Evolutionary conservation across 1,140 invertebrate species (phyloP).

Genomic region (Paracyclopina nana): DNA sequence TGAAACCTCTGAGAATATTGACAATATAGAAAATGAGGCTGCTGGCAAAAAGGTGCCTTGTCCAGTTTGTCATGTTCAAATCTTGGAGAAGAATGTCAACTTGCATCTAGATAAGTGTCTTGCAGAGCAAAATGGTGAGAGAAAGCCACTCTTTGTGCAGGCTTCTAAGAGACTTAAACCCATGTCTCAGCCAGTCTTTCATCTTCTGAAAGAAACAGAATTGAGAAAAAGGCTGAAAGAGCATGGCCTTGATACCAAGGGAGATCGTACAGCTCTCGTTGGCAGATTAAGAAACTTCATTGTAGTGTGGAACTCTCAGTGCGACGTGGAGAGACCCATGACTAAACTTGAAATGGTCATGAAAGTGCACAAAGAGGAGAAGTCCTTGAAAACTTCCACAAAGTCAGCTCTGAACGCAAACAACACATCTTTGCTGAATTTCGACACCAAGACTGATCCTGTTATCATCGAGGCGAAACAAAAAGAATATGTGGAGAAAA

Average conservation of each 20-base stretch:
- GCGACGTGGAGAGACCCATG: background rate
- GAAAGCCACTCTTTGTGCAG: background rate
- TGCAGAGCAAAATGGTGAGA: background rate
- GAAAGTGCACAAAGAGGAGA: background rate
- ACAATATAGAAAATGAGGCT: background rate
- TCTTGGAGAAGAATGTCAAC: background rate
- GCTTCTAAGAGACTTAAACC: background rate
- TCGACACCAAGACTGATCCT: background rate
- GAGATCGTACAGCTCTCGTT: background rate
- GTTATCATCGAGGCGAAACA: background rate
- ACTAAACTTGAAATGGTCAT: background rate
- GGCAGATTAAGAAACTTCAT: background rate
- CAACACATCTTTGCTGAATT: background rate
- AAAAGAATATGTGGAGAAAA: background rate
- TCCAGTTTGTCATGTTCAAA: background rate
- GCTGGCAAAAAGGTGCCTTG: background rate
- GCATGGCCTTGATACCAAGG: background rate
- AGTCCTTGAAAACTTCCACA: background rate
- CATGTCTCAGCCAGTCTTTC: background rate
- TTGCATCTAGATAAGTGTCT: background rate
- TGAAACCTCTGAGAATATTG: background rate
- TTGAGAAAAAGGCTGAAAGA: slow-evolving; percentile 3
- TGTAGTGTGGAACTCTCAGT: background rate
- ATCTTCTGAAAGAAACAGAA: slow-evolving; percentile 10
- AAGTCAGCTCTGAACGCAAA: background rate